Conservation (phyloP, 1,140 invertebrate genomes). For the Euglossa dilemma region DNA sequence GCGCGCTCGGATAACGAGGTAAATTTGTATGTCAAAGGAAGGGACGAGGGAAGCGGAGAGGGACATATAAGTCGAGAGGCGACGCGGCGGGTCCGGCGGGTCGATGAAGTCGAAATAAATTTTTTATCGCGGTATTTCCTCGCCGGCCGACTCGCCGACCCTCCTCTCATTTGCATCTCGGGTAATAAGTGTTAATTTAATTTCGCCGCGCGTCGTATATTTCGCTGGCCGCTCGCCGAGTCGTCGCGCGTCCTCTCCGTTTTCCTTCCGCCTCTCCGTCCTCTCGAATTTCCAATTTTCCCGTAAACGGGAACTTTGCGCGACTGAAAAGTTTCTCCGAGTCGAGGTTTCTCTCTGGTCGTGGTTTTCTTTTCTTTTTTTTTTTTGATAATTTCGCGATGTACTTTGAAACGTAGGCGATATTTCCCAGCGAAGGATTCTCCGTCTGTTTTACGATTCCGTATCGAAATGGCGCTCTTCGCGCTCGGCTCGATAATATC, state of each 20-base stretch:
- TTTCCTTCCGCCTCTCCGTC: too few species aligned
- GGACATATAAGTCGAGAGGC: conserved; percentile 20
- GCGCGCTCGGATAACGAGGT: conserved; percentile 56
- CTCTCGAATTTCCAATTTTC: neutral
- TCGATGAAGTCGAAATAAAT: conserved; percentile 57
- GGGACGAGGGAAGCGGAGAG: neutral
- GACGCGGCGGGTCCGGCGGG: conserved; percentile 48
- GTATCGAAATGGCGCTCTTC: conserved; percentile 4
- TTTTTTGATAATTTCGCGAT: neutral
- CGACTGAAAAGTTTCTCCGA: neutral
- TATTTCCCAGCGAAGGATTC: neutral
- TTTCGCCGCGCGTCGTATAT: conserved; percentile 21
- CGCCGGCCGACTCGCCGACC: neutral
- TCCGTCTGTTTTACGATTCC: conserved; percentile 2
- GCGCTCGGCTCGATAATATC: conserved; percentile 40
- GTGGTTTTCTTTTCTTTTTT: neutral
- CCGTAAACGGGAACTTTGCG: neutral
- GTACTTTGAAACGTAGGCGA: neutral
- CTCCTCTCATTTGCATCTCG: conserved; percentile 30
- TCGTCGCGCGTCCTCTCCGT: neutral
- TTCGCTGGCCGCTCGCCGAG: neutral
- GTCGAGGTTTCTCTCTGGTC: neutral
- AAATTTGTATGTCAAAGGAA: conserved; percentile 58
- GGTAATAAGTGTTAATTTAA: conserved; percentile 50
- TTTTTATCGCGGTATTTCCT: conserved; percentile 53